phyloP scores from a whole-genome alignment of 2,113 vertebrate species.

The Cynoglossus semilaevis region DNA sequence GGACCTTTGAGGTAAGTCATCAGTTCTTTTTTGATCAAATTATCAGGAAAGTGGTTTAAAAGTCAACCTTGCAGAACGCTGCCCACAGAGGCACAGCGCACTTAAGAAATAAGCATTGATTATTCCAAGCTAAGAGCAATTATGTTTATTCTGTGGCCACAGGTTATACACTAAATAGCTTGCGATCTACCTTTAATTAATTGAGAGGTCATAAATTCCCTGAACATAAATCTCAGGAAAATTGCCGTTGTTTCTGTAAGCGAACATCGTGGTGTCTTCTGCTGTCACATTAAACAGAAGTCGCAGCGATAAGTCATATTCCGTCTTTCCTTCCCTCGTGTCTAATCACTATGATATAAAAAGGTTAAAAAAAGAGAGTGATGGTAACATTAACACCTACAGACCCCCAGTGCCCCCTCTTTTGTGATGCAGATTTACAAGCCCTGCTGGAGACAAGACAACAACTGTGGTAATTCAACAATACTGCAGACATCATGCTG shows the following conservation, averaged over 20 bases:
- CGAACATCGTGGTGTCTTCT: conserved; percentile 17
- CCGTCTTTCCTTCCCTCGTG: conserved; percentile 33
- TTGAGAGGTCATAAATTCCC: conserved; percentile 31
- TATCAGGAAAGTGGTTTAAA: conserved; percentile 24
- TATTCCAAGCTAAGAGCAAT: conserved; percentile 29
- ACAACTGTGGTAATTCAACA: conserved; percentile 57
- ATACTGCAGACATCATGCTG: conserved; percentile 48
- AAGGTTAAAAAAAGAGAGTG: conserved; percentile 40
- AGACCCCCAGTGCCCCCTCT: conserved; percentile 38
- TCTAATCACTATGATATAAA: conserved; percentile 46
- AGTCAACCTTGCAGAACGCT: conserved; percentile 30
- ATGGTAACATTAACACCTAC: conserved; percentile 47
- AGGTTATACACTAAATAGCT: conserved; percentile 34
- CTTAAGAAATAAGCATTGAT: conserved; percentile 35
- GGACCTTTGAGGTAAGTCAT: background rate
- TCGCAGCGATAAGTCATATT: conserved; percentile 37
- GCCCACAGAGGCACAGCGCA: conserved; percentile 13
- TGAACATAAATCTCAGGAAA: conserved; percentile 18
- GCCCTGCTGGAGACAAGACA: conserved; percentile 35
- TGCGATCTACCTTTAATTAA: conserved; percentile 39
- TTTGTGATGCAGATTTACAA: conserved; percentile 62
- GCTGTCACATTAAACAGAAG: conserved; percentile 33
- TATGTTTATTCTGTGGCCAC: conserved; percentile 22
- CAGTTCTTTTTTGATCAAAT: conserved; percentile 12
- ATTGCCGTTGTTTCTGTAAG: background rate